Conservation (phyloP, 1,140 invertebrate genomes). For the Teleogryllus occipitalis region DNA sequence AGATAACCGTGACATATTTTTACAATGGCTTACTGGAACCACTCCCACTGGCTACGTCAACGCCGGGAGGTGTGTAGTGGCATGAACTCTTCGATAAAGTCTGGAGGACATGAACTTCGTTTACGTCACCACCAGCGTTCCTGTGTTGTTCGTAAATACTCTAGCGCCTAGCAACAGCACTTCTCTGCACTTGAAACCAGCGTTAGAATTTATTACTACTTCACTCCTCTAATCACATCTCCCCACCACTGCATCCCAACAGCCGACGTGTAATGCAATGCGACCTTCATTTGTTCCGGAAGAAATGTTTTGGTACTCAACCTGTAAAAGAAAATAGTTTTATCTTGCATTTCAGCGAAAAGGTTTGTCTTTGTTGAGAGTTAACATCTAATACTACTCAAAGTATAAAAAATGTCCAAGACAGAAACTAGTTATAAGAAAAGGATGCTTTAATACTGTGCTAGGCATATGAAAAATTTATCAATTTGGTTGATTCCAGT, state of each 20-base stretch:
- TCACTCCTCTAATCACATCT: neutral
- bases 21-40: neutral
- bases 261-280: neutral
- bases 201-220: neutral
- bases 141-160: neutral
- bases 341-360: no score
- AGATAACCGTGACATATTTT: neutral
- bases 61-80: neutral
- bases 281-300: constrained; percentile 18
- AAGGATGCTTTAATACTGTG: no score
- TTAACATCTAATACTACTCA: no score
- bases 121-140: neutral
- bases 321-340: neutral
- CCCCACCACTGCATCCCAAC: neutral
- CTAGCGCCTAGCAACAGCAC: neutral
- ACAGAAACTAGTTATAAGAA: no score
- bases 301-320: neutral
- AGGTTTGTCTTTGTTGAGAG: no score
- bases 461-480: no score
- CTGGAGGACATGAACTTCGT: no score
- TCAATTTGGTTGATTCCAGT: no score
- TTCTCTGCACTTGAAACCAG: neutral
- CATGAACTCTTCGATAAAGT: neutral
- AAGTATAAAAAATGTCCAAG: no score
- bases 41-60: constrained; percentile 8